phyloP scores from a whole-genome alignment of 2,888 invertebrate species.

The Timema cristinae region DNA sequence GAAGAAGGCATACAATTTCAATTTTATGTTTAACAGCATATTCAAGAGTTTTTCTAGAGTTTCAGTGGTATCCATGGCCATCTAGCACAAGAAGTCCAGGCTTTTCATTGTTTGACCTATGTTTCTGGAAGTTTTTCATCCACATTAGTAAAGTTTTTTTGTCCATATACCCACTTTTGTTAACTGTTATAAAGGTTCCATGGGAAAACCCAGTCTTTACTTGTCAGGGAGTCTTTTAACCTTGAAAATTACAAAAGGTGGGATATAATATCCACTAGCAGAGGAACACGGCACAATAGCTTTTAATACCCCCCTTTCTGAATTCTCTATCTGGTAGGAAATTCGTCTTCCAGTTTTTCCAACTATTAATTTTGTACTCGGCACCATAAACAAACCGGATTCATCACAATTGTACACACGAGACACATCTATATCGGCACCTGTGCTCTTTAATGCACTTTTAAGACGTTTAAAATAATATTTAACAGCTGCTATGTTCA shows the following conservation, averaged over 20 bases:
- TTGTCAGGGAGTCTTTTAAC: neutral
- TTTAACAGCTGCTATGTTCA: neutral
- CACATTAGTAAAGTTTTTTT: constrained; percentile 1
- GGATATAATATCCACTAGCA: constrained; percentile 13
- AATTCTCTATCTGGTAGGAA: constrained; percentile 4
- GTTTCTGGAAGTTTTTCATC: constrained; percentile 12
- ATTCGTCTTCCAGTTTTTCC: constrained; percentile 5
- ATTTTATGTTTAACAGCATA: constrained; percentile 11
- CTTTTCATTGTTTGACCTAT: constrained; percentile 3
- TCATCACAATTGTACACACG: constrained; percentile 5
- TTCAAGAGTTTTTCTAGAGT: constrained; percentile 11
- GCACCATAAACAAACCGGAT: neutral
- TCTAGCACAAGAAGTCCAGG: constrained; percentile 12
- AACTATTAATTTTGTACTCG: neutral
- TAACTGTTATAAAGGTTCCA: constrained; percentile 10
- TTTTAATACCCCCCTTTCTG: constrained; percentile 8
- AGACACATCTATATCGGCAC: constrained; percentile 2
- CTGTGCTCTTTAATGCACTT: constrained; percentile 9
- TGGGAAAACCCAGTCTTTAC: constrained; percentile 2
- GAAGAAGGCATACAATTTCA: constrained; percentile 10
- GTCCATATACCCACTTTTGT: neutral
- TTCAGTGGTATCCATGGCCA: constrained; percentile 5
- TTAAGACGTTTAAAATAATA: constrained; percentile 11
- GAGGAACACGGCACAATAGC: constrained; percentile 12
- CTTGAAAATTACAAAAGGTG: constrained; percentile 2